Percentiles rank a stretch among this genome's conserved stretches.
phyloP scores from a whole-genome alignment of 1,140 invertebrate species.

The Adelges cooleyi region DNA sequence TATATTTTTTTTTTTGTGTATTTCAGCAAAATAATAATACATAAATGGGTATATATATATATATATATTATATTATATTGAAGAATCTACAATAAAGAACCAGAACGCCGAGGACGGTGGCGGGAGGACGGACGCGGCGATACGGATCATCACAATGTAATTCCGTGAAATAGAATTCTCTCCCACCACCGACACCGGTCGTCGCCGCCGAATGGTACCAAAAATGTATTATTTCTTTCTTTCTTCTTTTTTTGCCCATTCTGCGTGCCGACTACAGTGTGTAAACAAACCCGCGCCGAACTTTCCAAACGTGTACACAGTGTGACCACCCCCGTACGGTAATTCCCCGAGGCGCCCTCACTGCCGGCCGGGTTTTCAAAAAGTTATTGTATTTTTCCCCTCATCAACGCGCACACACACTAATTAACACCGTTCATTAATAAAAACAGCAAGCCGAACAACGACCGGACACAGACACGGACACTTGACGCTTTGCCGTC shows the following conservation, averaged over 20 bases:
- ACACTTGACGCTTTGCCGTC: too few relatives aligned
- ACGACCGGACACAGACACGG: too few relatives aligned
- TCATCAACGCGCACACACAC: not conserved
- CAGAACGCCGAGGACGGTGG: not conserved
- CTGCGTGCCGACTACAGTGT: not conserved
- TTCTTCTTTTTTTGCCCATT: slow-evolving; percentile 1
- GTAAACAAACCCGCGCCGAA: slow-evolving; percentile 19
- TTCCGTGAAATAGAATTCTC: slow-evolving; percentile 28
- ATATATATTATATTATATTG: too few relatives aligned
- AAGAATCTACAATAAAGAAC: not conserved
- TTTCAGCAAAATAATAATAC: too few relatives aligned
- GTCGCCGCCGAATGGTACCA: too few relatives aligned
- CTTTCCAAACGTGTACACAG: slow-evolving; percentile 21
- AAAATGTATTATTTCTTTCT: not conserved
- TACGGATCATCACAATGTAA: slow-evolving; percentile 27
- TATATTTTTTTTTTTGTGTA: too few relatives aligned
- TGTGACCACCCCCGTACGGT: not conserved
- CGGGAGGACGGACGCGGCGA: slow-evolving; percentile 9
- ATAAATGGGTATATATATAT: too few relatives aligned
- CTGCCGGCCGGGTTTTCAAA: not conserved
- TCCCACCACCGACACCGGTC: slow-evolving; percentile 1
- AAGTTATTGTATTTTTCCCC: not conserved
- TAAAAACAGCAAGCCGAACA: not conserved
- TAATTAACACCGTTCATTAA: slow-evolving; percentile 24
- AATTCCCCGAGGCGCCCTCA: not conserved